phyloP scores from a whole-genome alignment of 2,113 vertebrate species.

The Callorhinus ursinus region DNA sequence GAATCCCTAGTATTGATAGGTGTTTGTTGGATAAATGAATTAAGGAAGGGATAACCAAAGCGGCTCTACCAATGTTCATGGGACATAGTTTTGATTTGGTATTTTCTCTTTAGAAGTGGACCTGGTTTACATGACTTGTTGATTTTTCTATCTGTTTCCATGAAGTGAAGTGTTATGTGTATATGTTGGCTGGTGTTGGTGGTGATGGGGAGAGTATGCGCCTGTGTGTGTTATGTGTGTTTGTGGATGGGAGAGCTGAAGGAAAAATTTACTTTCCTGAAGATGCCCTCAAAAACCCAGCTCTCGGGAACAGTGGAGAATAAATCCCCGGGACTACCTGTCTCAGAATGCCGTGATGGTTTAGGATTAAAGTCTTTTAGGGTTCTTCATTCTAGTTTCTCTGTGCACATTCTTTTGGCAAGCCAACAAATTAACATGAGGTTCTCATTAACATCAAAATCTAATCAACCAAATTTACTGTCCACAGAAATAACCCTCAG shows the following conservation, averaged over 20 bases:
- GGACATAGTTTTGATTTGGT: not conserved
- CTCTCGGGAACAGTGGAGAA: not conserved
- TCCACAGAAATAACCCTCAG: slow-evolving; percentile 54
- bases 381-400: not conserved
- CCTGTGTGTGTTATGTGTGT: not conserved
- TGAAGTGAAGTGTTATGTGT: not conserved
- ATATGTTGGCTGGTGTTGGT: not conserved
- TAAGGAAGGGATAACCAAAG: not conserved
- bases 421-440: slow-evolving; percentile 30
- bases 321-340: not conserved
- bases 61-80: not conserved
- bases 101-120: not conserved
- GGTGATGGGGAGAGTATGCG: not conserved
- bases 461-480: slow-evolving; percentile 66
- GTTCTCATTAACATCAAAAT: slow-evolving; percentile 58
- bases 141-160: not conserved
- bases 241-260: not conserved
- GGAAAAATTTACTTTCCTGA: not conserved
- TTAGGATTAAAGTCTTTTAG: not conserved
- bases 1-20: not conserved
- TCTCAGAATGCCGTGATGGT: not conserved
- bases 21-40: not conserved
- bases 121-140: not conserved
- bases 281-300: not conserved
- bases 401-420: not conserved